Evolutionary conservation across 2,797 vertebrate genomes (phyloP).

Genomic region (Limosa lapponica): DNA sequence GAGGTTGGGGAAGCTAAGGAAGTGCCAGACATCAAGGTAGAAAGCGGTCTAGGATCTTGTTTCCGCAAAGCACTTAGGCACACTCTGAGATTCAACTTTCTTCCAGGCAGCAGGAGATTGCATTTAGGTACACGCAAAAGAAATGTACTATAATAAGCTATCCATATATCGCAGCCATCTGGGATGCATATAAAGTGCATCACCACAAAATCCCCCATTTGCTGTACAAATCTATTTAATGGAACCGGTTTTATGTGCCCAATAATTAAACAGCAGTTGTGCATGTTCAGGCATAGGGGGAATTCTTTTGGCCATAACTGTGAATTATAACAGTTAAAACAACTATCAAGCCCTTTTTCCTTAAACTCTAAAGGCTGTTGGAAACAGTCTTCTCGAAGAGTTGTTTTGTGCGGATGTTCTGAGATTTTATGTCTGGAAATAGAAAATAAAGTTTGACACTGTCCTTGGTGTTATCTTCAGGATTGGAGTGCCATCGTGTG

Average conservation of each 20-base stretch:
- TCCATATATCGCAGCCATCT: background rate
- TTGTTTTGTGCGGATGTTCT: background rate
- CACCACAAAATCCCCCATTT: background rate
- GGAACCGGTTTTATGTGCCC: background rate
- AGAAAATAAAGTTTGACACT: background rate
- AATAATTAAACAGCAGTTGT: background rate
- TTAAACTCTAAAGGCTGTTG: background rate
- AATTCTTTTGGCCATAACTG: background rate
- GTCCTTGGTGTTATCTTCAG: background rate
- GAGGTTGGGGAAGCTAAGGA: background rate
- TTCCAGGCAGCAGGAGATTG: background rate
- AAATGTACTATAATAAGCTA: background rate
- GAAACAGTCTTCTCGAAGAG: background rate
- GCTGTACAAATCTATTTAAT: background rate
- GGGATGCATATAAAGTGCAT: background rate
- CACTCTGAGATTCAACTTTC: background rate
- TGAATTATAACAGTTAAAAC: background rate
- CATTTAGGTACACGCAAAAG: background rate
- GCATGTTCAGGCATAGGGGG: background rate
- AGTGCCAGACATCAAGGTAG: background rate
- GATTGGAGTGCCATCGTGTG: constrained; percentile 64
- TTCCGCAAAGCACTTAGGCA: background rate
- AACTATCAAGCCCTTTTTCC: background rate
- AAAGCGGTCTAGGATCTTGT: background rate
- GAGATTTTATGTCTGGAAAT: background rate